These are phyloP conservation scores for Ryuthela nishihirai DNA, from an alignment of 2,888 invertebrate species.

Conservation along the genomic window DNA sequence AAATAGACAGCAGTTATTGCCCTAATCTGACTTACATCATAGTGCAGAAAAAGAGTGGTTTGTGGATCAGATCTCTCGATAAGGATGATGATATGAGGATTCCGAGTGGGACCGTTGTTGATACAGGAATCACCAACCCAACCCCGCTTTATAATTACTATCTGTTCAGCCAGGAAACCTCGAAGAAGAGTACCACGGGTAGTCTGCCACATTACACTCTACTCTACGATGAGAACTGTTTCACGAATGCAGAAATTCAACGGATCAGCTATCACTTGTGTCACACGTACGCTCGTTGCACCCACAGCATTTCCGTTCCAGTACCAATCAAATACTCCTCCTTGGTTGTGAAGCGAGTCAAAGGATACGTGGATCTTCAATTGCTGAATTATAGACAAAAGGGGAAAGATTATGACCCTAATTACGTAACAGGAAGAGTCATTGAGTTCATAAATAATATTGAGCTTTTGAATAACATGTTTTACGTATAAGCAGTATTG, in stretches of 20 bases:
- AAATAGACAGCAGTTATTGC: slow-evolving; percentile 44
- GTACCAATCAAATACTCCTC: not conserved
- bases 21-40: slow-evolving; percentile 46
- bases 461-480: too few species aligned
- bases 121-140: slow-evolving; percentile 53
- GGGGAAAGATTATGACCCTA: too few species aligned
- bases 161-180: slow-evolving; percentile 53
- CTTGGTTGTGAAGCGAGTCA: not conserved
- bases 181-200: slow-evolving; percentile 46
- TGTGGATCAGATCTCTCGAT: slow-evolving; percentile 39
- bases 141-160: slow-evolving; percentile 54
- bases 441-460: too few species aligned
- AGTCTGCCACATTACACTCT: slow-evolving; percentile 72
- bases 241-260: slow-evolving; percentile 71
- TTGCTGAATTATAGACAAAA: too few species aligned
- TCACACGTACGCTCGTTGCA: slow-evolving; percentile 69
- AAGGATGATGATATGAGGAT: slow-evolving; percentile 48
- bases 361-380: too few species aligned
- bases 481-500: too few species aligned
- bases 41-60: slow-evolving; percentile 45
- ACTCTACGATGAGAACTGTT: slow-evolving; percentile 70
- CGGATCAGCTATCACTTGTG: slow-evolving; percentile 75
- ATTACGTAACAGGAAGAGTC: too few species aligned
- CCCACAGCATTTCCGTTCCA: not conserved
- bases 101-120: slow-evolving; percentile 53